Evolutionary conservation across 2,797 vertebrate genomes (phyloP).

Genomic region (Coluber constrictor): DNA sequence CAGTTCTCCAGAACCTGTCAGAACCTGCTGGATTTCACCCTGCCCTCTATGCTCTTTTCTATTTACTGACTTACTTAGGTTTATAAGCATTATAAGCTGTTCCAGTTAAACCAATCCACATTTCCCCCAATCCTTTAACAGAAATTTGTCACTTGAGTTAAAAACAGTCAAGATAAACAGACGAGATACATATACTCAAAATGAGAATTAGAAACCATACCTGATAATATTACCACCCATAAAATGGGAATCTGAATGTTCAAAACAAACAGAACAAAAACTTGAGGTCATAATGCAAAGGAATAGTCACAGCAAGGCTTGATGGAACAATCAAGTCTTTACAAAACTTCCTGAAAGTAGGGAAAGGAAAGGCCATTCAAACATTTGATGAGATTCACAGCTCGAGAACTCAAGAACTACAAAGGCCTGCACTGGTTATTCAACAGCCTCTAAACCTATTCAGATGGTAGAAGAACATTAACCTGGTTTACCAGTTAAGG

Average conservation of each 20-base stretch:
- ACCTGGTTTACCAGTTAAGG: conserved; percentile 10
- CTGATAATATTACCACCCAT: not conserved
- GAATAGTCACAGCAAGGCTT: not conserved
- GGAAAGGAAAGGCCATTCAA: not conserved
- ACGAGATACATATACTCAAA: not conserved
- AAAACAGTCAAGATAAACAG: not conserved
- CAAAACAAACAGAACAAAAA: not conserved
- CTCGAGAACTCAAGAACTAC: not conserved
- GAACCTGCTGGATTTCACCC: too few species aligned
- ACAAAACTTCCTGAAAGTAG: not conserved
- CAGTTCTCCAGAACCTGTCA: too few species aligned
- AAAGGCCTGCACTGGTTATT: not conserved
- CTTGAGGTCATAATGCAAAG: not conserved
- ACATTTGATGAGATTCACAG: not conserved
- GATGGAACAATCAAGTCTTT: not conserved
- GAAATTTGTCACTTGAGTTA: not conserved
- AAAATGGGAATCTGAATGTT: not conserved
- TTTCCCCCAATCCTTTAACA: not conserved
- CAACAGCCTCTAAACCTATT: not conserved
- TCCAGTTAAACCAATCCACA: not conserved
- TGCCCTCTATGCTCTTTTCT: not conserved
- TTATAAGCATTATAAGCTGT: not conserved
- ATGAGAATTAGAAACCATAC: not conserved
- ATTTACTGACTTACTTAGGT: not conserved
- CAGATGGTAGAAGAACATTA: conserved; percentile 15